Evolutionary conservation across 2,113 vertebrate species (phyloP).

Genomic region (Tupaia tana): DNA sequence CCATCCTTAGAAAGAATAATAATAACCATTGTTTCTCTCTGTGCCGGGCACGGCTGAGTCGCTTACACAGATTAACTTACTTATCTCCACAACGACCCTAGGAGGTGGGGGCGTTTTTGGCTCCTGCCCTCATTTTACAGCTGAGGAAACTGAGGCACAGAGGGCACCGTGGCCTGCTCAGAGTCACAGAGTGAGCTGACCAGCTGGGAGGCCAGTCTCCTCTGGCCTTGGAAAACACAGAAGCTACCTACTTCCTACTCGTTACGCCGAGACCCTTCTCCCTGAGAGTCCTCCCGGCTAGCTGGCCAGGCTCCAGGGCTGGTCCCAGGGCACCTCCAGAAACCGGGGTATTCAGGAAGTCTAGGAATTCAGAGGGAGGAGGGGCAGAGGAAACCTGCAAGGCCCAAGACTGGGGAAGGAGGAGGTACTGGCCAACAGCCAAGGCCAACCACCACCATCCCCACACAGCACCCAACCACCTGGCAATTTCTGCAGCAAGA

Average conservation of each 20-base stretch:
- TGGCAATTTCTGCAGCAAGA: not conserved
- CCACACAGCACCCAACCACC: not conserved
- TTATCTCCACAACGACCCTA: not conserved
- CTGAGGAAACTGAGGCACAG: not conserved
- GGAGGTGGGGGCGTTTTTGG: not conserved
- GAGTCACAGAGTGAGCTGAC: not conserved
- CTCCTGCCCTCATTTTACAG: not conserved
- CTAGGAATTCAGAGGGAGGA: slow-evolving; percentile 2
- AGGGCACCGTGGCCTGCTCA: not conserved
- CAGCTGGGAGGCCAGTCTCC: not conserved
- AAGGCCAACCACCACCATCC: not conserved
- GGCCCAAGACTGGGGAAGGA: not conserved
- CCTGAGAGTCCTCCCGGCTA: not conserved
- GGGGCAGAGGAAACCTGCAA: not conserved
- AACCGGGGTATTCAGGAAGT: not conserved
- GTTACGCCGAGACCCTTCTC: not conserved
- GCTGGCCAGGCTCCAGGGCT: not conserved
- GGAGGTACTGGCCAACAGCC: not conserved
- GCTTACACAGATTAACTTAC: not conserved
- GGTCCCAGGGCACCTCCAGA: not conserved
- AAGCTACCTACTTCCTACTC: not conserved
- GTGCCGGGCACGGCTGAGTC: not conserved
- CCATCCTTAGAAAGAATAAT: not conserved
- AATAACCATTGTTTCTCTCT: not conserved
- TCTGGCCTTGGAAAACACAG: not conserved